Evolutionary conservation across 2,888 invertebrate species (phyloP).

Genomic region (Agrilus mali): DNA sequence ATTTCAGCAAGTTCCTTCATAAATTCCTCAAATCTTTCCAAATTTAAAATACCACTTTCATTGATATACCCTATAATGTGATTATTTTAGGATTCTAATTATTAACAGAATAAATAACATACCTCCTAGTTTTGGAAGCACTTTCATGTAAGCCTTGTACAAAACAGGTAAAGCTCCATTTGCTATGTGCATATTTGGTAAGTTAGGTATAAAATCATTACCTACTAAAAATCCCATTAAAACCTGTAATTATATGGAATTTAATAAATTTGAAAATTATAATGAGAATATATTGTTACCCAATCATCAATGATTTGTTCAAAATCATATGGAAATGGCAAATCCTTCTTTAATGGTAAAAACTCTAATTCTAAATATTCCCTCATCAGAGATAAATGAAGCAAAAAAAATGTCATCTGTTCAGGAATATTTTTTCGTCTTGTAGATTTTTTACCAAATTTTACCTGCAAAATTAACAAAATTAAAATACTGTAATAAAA

Average conservation of each 20-base stretch:
- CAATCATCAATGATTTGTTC: constrained; percentile 95
- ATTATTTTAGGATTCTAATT: constrained; percentile 3
- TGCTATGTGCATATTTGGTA: constrained; percentile 89
- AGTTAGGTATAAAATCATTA: constrained; percentile 94
- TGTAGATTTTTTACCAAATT: constrained; percentile 55
- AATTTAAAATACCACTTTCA: constrained; percentile 72
- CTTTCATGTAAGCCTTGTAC: constrained; percentile 76
- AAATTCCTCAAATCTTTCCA: constrained; percentile 74
- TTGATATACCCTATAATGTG: constrained; percentile 73
- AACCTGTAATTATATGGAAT: constrained; percentile 34
- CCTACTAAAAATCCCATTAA: constrained; percentile 95
- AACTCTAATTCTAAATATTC: constrained; percentile 93
- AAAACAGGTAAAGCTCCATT: constrained; percentile 79
- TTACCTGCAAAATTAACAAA: constrained; percentile 39
- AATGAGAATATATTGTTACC: constrained; percentile 36
- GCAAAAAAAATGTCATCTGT: constrained; percentile 82
- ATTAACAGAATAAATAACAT: constrained; percentile 19
- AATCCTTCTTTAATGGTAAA: constrained; percentile 46
- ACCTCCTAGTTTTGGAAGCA: constrained; percentile 80
- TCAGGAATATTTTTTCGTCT: constrained; percentile 64
- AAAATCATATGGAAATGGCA: constrained; percentile 68
- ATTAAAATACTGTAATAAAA: neutral
- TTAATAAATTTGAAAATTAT: neutral
- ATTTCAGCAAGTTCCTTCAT: constrained; percentile 61
- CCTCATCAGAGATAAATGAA: constrained; percentile 83